phyloP scores from a whole-genome alignment of 2,888 invertebrate species.

The Eurytoma californica region DNA sequence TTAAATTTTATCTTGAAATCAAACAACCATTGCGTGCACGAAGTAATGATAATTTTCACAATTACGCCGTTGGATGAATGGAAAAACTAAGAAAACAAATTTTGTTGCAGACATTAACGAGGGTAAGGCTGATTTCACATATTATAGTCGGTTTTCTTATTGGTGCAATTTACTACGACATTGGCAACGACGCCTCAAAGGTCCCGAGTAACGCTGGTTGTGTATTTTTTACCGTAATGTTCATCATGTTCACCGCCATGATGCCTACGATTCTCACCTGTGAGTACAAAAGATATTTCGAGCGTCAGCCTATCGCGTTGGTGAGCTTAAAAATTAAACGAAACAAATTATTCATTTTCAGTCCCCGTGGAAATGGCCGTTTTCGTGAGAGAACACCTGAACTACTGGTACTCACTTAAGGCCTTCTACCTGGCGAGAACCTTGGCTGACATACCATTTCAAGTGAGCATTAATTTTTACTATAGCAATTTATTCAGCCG shows the following conservation, averaged over 20 bases:
- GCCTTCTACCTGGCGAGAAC: slow-evolving; percentile 98
- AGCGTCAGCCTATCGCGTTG: neutral
- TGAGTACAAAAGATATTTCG: slow-evolving; percentile 77
- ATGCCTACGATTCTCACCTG: slow-evolving; percentile 99
- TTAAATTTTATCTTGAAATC: too few species aligned
- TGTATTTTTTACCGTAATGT: slow-evolving; percentile 96
- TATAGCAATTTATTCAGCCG: neutral
- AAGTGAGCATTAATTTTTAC: slow-evolving; percentile 79
- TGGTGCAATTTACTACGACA: slow-evolving; percentile 94
- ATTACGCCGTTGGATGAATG: neutral
- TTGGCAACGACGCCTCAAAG: slow-evolving; percentile 94
- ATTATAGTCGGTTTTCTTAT: slow-evolving; percentile 93
- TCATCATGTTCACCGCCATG: slow-evolving; percentile 98
- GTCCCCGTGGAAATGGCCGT: slow-evolving; percentile 98
- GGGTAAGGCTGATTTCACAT: slow-evolving; percentile 90
- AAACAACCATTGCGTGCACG: too few species aligned
- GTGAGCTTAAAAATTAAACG: neutral
- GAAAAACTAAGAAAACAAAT: neutral
- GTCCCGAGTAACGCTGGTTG: slow-evolving; percentile 97
- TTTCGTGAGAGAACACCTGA: slow-evolving; percentile 94
- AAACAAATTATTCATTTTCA: slow-evolving; percentile 73
- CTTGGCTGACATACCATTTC: slow-evolving; percentile 96
- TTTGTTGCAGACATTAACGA: slow-evolving; percentile 86
- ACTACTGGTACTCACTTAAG: slow-evolving; percentile 97
- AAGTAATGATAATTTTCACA: too few species aligned